Conservation (phyloP, 1,140 invertebrate species). For the Euschistus heros region DNA sequence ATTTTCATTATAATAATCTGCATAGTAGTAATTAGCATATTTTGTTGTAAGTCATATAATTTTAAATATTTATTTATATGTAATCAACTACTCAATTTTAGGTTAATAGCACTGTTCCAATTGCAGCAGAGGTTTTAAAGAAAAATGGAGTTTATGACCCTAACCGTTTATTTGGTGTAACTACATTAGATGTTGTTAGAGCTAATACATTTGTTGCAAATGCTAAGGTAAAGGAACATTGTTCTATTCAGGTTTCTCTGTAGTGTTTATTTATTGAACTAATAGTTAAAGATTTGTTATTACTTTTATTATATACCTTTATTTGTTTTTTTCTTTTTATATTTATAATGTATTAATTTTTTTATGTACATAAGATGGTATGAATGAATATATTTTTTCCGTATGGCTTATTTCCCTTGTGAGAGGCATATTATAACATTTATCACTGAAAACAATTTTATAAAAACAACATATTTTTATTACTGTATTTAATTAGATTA, state of each 20-base stretch:
- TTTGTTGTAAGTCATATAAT: neutral
- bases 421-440: too few species aligned
- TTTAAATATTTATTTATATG: neutral
- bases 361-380: too few species aligned
- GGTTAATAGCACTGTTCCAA: slow-evolving; percentile 95
- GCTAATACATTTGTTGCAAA: slow-evolving; percentile 89
- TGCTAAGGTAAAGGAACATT: slow-evolving; percentile 33
- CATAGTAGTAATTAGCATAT: neutral
- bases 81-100: slow-evolving; percentile 31
- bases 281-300: too few species aligned
- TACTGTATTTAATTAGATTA: too few species aligned
- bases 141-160: slow-evolving; percentile 83
- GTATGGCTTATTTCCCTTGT: too few species aligned
- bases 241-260: neutral
- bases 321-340: too few species aligned
- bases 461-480: too few species aligned
- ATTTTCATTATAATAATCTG: neutral
- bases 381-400: too few species aligned
- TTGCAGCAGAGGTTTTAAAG: slow-evolving; percentile 91
- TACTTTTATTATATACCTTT: too few species aligned
- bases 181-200: slow-evolving; percentile 93
- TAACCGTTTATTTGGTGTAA: slow-evolving; percentile 87
- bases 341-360: too few species aligned
- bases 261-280: neutral
- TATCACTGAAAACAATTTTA: too few species aligned